Evolutionary conservation across 2,113 vertebrate genomes (phyloP).

Genomic region (Onychostruthus taczanowskii): DNA sequence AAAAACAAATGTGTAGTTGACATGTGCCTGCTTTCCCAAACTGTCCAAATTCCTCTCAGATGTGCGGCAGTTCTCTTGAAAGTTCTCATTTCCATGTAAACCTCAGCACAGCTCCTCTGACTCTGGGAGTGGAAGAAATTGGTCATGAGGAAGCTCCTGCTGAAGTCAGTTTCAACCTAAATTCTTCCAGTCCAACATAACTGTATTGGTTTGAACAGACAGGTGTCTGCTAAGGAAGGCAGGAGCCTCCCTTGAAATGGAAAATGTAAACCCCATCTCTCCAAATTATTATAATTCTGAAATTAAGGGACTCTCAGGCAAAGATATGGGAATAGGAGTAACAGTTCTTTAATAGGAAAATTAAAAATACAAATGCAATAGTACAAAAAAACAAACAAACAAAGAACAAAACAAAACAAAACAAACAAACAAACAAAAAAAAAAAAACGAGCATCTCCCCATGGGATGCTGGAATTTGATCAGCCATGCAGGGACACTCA

Average conservation of each 20-base stretch:
- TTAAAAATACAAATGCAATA: no score
- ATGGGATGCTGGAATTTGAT: not conserved
- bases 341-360: no score
- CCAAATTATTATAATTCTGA: not conserved
- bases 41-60: not conserved
- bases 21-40: not conserved
- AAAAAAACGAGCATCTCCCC: no score
- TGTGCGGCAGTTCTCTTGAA: not conserved
- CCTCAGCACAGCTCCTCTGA: not conserved
- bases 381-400: no score
- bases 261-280: not conserved
- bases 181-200: not conserved
- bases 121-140: not conserved
- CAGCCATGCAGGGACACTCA: not conserved
- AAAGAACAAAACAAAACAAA: no score
- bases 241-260: not conserved
- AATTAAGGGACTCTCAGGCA: no score
- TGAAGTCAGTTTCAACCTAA: not conserved
- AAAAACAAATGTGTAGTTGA: accelerated
- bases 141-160: not conserved
- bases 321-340: no score
- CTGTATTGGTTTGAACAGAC: not conserved
- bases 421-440: no score
- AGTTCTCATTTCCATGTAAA: not conserved
- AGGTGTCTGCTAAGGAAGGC: not conserved